Evolutionary conservation across 2,888 invertebrate genomes (phyloP).

Genomic region (Caenorhabditis sp.): DNA sequence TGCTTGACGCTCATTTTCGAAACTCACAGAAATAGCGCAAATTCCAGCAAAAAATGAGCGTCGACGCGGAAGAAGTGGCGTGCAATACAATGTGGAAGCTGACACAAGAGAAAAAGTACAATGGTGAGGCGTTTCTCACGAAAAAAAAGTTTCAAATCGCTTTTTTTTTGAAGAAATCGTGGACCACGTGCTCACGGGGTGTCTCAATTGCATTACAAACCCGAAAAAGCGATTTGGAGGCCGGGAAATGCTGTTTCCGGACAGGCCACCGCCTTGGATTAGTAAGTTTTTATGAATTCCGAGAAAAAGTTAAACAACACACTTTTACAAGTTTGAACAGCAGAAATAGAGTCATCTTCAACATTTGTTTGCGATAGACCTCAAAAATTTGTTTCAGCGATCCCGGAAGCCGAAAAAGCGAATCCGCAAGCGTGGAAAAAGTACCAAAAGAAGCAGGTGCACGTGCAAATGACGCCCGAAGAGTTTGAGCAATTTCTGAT

Average conservation of each 20-base stretch:
- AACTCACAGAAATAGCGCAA: too few species aligned
- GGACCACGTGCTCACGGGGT: conserved; percentile 31
- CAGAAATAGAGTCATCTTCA: too few species aligned
- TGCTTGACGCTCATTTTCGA: too few species aligned
- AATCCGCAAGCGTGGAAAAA: conserved; percentile 34
- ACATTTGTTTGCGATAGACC: too few species aligned
- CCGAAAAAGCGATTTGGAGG: conserved; percentile 27
- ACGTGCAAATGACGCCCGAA: conserved; percentile 24
- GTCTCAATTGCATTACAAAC: conserved; percentile 36
- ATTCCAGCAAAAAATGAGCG: too few species aligned
- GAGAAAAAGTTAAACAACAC: neutral
- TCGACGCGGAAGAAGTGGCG: too few species aligned
- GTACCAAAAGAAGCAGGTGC: conserved; percentile 27
- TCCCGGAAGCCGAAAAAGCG: conserved; percentile 25
- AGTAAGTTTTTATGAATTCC: conserved; percentile 28
- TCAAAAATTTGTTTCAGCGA: conserved; percentile 33
- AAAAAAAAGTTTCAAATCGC: too few species aligned
- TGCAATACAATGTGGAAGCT: too few species aligned
- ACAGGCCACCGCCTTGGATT: conserved; percentile 46
- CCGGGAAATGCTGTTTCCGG: conserved; percentile 40
- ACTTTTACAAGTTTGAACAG: too few species aligned
- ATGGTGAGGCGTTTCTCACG: too few species aligned
- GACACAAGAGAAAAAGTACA: too few species aligned
- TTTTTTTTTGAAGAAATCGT: conserved; percentile 32
- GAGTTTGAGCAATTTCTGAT: conserved; percentile 44